Evolutionary conservation across 2,888 invertebrate species (phyloP).

Genomic region (Lasioglossum zephyrum): DNA sequence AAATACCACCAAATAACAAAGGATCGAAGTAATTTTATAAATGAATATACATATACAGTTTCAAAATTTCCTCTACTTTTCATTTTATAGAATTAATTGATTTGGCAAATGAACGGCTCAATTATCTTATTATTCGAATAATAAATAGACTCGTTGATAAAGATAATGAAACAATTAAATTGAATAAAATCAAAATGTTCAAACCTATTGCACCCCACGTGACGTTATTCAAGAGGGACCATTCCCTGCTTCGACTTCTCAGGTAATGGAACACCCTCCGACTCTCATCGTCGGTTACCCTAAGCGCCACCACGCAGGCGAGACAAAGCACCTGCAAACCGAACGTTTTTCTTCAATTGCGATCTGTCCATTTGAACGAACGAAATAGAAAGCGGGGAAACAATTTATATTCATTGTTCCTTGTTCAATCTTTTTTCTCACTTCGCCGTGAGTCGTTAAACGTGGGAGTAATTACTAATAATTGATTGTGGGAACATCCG

Average conservation of each 20-base stretch:
- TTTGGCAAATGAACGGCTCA: not conserved
- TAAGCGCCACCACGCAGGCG: conserved; percentile 89
- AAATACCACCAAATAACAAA: too few species aligned
- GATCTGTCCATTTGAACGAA: not conserved
- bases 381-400: not conserved
- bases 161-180: not conserved
- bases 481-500: conserved; percentile 40
- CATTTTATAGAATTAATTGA: not conserved
- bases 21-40: too few species aligned
- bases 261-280: conserved; percentile 88
- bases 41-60: too few species aligned
- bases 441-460: not conserved
- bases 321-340: conserved; percentile 87
- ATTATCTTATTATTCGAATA: not conserved
- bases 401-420: not conserved
- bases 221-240: conserved; percentile 90
- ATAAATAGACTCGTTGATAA: not conserved
- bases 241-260: conserved; percentile 90
- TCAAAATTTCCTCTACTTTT: not conserved
- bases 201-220: conserved; percentile 90
- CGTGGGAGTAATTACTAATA: conserved; percentile 30
- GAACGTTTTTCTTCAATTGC: not conserved
- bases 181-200: conserved; percentile 16
- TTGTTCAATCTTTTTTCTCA: not conserved
- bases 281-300: conserved; percentile 90